Base-by-base conservation (phyloP, 2,113 vertebrate species). In the Notechis scutatus region DNA sequence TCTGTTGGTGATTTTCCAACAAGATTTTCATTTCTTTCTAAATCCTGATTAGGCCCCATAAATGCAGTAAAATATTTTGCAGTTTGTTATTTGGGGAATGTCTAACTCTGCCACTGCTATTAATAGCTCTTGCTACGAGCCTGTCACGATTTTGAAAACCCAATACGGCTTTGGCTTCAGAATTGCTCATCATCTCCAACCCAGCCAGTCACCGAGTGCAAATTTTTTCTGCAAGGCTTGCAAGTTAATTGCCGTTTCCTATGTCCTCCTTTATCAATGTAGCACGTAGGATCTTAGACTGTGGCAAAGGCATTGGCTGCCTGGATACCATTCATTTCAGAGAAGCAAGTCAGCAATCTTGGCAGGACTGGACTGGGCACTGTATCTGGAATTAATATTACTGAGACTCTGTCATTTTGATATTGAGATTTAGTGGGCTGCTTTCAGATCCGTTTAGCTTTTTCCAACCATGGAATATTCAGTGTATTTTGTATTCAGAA, bases 201-300 rank as follows among this genome's bases (percentile, higher is more conserved):
- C 39, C 93, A 86, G 91, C 85, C 4, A 91, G 89, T 29, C 92
- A 86, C 6, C 0, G 2, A 59, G 52, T 42, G 61, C 24, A 88
- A 18, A 39, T 59, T 69, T n/a, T 94, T 93, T 95, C 91, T 93
- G 92, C 88, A 64, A 23, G 47, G 92, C 55, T 92, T 89, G 93
- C 2, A 12, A 94, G 47, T 90, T 93, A 57, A 94, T 89, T 64
- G 81, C 92, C 54, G 45, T 85, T 90, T 64, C 69, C 5, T 61
- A 50, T 0, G 0, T 95, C 69, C n/a, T 91, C 89, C 8, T 93
- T 61, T 90, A 92, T 90, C 87, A 88, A 56, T n/a, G 34, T 1
- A 69, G 69, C 91, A 93, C 24, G 23, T 23, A 89, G 64, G 20
- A 34, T 29, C 88, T 89, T 26, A 15, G 5, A 57, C 24, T 1